Evolutionary conservation across 2,113 vertebrate species (phyloP).

Genomic region (Corythaixoides concolor): DNA sequence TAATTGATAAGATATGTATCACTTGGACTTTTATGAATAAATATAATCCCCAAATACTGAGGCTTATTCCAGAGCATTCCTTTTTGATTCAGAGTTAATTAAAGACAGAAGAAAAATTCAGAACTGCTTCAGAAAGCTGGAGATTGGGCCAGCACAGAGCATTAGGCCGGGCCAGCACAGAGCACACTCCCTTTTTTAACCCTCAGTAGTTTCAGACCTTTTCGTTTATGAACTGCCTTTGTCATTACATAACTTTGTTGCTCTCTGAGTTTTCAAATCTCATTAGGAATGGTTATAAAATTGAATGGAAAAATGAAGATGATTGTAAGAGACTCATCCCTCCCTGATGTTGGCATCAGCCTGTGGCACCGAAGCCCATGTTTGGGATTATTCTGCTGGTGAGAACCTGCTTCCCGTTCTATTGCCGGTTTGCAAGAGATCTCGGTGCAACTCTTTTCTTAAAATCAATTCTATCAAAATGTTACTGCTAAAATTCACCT

Average conservation of each 20-base stretch:
- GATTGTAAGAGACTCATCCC: fast-evolving
- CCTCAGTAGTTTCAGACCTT: neutral
- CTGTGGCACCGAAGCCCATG: neutral
- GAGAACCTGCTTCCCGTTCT: fast-evolving
- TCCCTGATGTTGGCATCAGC: neutral
- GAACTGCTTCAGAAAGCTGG: neutral
- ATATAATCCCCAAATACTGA: neutral
- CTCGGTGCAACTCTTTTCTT: neutral
- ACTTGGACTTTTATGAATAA: neutral
- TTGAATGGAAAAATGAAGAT: neutral
- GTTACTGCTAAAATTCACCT: neutral
- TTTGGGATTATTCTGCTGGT: neutral
- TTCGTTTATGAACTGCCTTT: neutral
- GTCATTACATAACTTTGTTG: neutral
- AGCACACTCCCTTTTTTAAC: neutral
- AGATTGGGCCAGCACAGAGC: neutral
- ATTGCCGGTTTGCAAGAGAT: neutral
- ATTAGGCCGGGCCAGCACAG: neutral
- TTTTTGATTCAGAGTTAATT: neutral
- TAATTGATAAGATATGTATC: neutral
- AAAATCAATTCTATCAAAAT: neutral
- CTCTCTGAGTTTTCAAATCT: neutral
- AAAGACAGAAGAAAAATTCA: neutral
- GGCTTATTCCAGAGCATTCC: neutral
- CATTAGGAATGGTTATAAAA: neutral